These are phyloP conservation scores for Lepidothrix coronata DNA, from an alignment of 2,113 vertebrate species.

Conservation along the genomic window DNA sequence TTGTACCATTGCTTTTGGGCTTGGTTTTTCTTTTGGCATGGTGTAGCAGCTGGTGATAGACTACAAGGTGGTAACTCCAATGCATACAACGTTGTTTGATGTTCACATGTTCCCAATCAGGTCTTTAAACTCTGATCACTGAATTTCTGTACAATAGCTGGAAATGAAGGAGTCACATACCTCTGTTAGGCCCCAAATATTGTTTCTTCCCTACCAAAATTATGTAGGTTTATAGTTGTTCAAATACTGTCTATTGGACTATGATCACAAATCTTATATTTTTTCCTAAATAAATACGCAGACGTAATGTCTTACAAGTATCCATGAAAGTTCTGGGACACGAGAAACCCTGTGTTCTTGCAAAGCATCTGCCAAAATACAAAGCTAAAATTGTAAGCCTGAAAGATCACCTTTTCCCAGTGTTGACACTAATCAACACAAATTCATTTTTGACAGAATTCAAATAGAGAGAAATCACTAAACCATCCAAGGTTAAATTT, in stretches of 20 bases:
- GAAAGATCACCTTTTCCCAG: neutral
- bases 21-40: neutral
- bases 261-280: accelerated
- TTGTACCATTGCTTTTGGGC: neutral
- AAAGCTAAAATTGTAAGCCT: neutral
- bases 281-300: neutral
- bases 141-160: neutral
- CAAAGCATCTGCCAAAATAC: neutral
- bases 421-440: neutral
- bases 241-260: neutral
- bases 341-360: neutral
- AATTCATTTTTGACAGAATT: neutral
- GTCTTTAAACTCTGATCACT: neutral
- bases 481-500: neutral
- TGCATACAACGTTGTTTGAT: neutral
- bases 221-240: neutral
- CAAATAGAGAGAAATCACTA: neutral
- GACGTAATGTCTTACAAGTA: neutral
- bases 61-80: neutral
- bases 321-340: neutral
- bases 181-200: neutral
- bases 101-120: neutral
- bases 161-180: neutral
- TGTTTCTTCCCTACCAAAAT: neutral
- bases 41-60: neutral